phyloP scores from a whole-genome alignment of 2,113 vertebrate genomes.

The Podilymbus podiceps region DNA sequence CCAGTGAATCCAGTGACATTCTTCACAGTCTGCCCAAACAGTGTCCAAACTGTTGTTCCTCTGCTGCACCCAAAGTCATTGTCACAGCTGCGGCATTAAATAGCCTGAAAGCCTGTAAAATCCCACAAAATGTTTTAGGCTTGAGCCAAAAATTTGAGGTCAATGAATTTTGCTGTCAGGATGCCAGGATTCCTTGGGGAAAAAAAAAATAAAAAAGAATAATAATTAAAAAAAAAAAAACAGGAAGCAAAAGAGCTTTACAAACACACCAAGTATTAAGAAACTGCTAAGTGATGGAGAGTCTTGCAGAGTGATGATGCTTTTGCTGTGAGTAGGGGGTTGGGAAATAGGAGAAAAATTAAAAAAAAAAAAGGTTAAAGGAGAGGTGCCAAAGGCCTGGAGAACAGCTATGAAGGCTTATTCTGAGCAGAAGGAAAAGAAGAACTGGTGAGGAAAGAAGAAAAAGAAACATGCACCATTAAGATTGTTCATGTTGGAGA shows the following conservation, averaged over 20 bases:
- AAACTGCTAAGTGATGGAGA: not conserved
- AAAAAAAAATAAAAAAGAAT: not conserved
- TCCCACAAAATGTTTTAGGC: not conserved
- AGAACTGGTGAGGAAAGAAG: not conserved
- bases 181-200: not conserved
- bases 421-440: not conserved
- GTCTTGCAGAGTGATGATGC: not conserved
- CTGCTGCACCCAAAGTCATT: not conserved
- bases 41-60: not conserved
- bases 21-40: not conserved
- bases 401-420: not conserved
- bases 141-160: not conserved
- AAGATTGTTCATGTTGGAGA: not conserved
- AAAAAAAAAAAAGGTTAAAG: not conserved
- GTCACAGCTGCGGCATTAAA: constrained; percentile 7
- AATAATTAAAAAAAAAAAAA: not conserved
- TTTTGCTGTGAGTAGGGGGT: not conserved
- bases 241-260: not conserved
- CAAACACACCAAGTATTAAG: not conserved
- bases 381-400: not conserved
- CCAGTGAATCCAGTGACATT: not conserved
- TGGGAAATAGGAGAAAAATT: no score
- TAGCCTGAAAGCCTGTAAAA: not conserved
- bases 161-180: not conserved
- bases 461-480: not conserved